A percentile compares a stretch with the other conserved stretches of the same genome.
phyloP scores from a whole-genome alignment of 1,140 invertebrate genomes.

The Microvelia longipes region DNA sequence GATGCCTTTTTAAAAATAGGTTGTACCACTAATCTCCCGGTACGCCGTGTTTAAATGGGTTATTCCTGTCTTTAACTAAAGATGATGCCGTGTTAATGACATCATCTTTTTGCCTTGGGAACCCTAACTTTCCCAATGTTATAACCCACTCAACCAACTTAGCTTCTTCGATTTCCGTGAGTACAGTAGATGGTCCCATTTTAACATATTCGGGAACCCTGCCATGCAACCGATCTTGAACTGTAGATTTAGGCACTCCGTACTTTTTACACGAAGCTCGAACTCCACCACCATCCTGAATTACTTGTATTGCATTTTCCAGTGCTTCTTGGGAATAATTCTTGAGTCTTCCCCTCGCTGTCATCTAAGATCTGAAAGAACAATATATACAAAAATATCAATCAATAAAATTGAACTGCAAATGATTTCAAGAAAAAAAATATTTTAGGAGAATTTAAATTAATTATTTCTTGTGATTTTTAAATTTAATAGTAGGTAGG shows the following conservation, averaged over 20 bases:
- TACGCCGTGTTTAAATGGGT: neutral
- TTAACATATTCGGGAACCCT: neutral
- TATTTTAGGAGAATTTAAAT: too few relatives aligned
- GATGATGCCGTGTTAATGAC: neutral
- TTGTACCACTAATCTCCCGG: conserved; percentile 1
- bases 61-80: neutral
- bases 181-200: neutral
- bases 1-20: neutral
- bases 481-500: too few relatives aligned
- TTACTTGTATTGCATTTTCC: neutral
- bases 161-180: conserved; percentile 6
- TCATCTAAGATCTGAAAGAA: too few relatives aligned
- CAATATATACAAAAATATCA: too few relatives aligned
- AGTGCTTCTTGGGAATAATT: neutral
- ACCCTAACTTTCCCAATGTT: neutral
- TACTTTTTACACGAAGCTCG: neutral
- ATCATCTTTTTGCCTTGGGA: neutral
- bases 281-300: neutral
- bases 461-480: too few relatives aligned
- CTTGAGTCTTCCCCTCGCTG: neutral
- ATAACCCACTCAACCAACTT: conserved; percentile 3
- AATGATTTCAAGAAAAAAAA: too few relatives aligned
- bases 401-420: too few relatives aligned
- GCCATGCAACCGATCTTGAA: neutral
- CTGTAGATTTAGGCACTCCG: neutral